A percentile compares a stretch with the other conserved stretches of the same genome.
Conservation (phyloP, 2,888 invertebrate genomes). For the Pammene fasciana region DNA sequence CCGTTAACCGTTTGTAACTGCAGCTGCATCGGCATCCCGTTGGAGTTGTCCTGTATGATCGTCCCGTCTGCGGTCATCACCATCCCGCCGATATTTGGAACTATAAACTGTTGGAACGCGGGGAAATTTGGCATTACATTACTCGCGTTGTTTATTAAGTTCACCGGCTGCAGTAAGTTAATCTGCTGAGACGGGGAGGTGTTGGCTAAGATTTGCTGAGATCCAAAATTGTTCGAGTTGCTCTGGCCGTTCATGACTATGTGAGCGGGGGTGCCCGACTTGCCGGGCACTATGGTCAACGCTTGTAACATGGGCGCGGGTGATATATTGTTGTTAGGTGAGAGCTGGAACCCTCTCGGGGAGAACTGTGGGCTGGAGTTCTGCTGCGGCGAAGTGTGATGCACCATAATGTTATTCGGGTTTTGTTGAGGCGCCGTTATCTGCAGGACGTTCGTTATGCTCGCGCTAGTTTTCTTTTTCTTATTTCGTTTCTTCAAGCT, state of each 20-base stretch:
- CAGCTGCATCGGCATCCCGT: constrained; percentile 87
- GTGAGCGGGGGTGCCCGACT: constrained; percentile 88
- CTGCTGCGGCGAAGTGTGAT: constrained; percentile 77
- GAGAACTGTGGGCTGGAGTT: constrained; percentile 84
- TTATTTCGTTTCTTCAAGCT: constrained; percentile 86
- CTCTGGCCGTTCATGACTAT: constrained; percentile 90
- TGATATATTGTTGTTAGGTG: constrained; percentile 86
- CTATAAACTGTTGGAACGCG: constrained; percentile 91
- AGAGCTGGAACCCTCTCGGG: constrained; percentile 89
- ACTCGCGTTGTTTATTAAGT: constrained; percentile 88
- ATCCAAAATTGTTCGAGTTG: constrained; percentile 83
- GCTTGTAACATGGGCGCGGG: constrained; percentile 89
- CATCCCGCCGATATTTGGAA: constrained; percentile 91
- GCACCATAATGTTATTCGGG: constrained; percentile 84
- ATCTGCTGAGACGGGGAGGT: constrained; percentile 85
- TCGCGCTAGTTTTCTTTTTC: constrained; percentile 89
- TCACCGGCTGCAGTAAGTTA: constrained; percentile 91
- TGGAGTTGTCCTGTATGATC: constrained; percentile 87
- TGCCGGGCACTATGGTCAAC: constrained; percentile 89
- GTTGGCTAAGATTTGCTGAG: constrained; percentile 87
- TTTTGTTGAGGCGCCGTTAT: constrained; percentile 87
- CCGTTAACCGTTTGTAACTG: constrained; percentile 92
- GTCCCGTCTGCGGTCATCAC: constrained; percentile 92
- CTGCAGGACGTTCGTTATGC: constrained; percentile 88
- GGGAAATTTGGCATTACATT: constrained; percentile 90